Evolutionary conservation across 2,797 vertebrate species (phyloP), one percentile per base, ranked within the genome.

Genomic region (Pangasius sanitwongsei): DNA sequence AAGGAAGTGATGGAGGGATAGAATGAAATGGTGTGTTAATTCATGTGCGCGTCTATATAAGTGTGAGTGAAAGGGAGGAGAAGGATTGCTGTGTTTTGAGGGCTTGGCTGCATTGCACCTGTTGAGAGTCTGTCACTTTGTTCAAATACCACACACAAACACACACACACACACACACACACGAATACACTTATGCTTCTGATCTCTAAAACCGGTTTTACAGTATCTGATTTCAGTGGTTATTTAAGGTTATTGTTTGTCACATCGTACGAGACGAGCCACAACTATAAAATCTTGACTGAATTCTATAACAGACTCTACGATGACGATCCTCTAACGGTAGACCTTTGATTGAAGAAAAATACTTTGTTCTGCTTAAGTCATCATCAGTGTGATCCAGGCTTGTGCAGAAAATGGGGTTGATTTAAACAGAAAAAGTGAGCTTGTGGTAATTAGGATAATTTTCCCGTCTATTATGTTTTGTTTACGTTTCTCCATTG

Each of bases 21-120:
- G 61, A 48, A 83, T n/a, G 69, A 67, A 82, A 67, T 31, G 41
- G 28, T 84, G 28, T 84, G 61, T 5, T 67, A 48, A 65, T 67
- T 67, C 8, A 48, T 83, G 23, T 65, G 25, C 23, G 44, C 31
- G 82, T 12, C 41, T 31, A 4, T 48, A 2, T 11, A n/a, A 13
- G 53, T 37, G 53, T 82, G 55, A 25, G 50, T 63, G 57, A n/a
- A 59, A 23, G 72, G 57, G 7, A 57, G 13, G 20, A 83, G 16
- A 57, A 80, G 3, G 15, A 80, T 57, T 20, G 44, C 9, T 57
- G 78, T 23, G 78, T 34, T 59, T 53, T n/a, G 31, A 37, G 18
- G n/a, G 31, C 31, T 57, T 59, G 78, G 53, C 31, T 37, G 31
- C 18, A 41, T 55, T 44, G 85, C 61, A 69, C 55, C 72, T 15